A percentile compares a stretch with the other conserved stretches of the same genome.
Conservation (phyloP, 2,888 invertebrate species). For the Drosophila paracracens region DNA sequence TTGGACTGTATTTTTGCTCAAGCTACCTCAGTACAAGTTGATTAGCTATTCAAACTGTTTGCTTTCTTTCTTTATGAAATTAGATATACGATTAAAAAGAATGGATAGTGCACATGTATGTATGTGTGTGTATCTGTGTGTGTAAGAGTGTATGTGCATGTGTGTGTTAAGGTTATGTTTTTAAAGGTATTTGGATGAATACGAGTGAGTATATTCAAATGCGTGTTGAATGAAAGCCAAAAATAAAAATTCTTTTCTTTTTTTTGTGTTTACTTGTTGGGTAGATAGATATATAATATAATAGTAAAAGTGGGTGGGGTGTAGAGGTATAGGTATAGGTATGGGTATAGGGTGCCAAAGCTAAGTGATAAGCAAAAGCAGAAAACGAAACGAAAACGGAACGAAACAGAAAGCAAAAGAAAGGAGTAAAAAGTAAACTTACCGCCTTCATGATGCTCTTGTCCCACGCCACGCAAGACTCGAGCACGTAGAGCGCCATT, state of each 20-base stretch:
- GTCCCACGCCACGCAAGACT: constrained; percentile 98
- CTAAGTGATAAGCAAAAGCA: constrained; percentile 49
- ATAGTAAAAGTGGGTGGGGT: neutral
- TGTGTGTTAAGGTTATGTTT: constrained; percentile 3
- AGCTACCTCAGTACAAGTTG: neutral
- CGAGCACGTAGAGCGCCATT: constrained; percentile 94
- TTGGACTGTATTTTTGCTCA: neutral
- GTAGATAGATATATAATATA: neutral
- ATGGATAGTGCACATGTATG: constrained; percentile 26
- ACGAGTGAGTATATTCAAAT: neutral
- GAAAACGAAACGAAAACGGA: constrained; percentile 3
- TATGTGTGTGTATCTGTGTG: neutral
- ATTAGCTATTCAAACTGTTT: neutral
- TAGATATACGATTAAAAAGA: neutral
- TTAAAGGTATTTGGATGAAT: neutral
- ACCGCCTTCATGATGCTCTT: constrained; percentile 99
- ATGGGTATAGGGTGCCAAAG: constrained; percentile 47
- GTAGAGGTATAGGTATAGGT: neutral
- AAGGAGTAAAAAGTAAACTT: constrained; percentile 86
- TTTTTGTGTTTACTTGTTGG: constrained; percentile 5
- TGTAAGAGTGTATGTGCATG: neutral
- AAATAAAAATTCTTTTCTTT: constrained; percentile 10
- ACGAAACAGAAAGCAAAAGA: constrained; percentile 17
- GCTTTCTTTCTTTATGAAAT: neutral
- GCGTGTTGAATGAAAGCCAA: constrained; percentile 19